Conservation (phyloP, 2,888 invertebrate species). For the Leptogaster cylindrica region DNA sequence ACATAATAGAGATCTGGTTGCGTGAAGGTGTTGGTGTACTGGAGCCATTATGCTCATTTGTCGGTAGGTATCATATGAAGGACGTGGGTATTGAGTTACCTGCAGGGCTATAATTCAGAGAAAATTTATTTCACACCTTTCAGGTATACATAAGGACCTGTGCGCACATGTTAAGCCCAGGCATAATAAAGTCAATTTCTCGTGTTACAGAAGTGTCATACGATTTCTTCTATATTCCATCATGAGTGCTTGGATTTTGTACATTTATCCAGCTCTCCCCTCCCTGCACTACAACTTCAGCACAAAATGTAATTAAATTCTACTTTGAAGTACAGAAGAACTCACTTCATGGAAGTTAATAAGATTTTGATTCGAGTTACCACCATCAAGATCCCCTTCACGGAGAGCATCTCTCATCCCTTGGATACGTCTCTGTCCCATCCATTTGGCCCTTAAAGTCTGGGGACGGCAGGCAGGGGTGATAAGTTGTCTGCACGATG, state of each 20-base stretch:
- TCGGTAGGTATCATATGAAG: background rate
- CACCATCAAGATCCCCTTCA: constrained; percentile 13
- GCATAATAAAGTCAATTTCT: constrained; percentile 2
- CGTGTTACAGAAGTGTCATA: constrained; percentile 8
- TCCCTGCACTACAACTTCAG: background rate
- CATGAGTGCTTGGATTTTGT: constrained; percentile 2
- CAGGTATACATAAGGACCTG: background rate
- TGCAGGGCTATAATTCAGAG: background rate
- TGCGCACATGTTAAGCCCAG: background rate
- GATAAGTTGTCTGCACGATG: background rate
- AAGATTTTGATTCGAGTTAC: constrained; percentile 42
- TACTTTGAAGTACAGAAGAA: constrained; percentile 43
- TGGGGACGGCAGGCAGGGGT: background rate
- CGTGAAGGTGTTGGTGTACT: background rate
- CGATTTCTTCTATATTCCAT: constrained; percentile 8
- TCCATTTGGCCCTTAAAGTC: too few species aligned
- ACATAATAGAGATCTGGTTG: too few species aligned
- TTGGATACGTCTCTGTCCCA: too few species aligned
- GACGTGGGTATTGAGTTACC: constrained; percentile 1
- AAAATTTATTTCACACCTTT: background rate
- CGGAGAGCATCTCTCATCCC: background rate
- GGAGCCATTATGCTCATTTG: background rate
- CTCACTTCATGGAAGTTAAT: constrained; percentile 40
- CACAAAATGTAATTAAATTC: constrained; percentile 39
- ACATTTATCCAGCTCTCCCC: background rate